Conservation (phyloP, 2,113 vertebrate species). For the Cinclus mexicanus region DNA sequence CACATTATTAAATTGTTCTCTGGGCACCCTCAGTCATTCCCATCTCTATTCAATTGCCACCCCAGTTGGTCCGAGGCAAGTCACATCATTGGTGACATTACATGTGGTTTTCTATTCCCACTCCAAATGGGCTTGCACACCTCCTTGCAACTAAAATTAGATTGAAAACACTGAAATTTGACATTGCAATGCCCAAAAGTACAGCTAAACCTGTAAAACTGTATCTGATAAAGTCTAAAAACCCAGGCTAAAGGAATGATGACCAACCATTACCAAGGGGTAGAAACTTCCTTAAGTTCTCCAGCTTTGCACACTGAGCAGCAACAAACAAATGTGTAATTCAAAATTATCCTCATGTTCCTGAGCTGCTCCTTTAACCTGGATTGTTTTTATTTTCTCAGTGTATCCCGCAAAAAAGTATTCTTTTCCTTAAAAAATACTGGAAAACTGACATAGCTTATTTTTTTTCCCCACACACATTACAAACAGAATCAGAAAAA, state of each 20-base stretch:
- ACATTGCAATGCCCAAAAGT: background rate
- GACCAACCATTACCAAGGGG: slow-evolving; percentile 64
- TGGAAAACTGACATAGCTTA: background rate
- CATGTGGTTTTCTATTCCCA: background rate
- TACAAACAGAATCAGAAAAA: background rate
- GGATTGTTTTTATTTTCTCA: slow-evolving; percentile 72
- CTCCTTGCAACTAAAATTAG: background rate
- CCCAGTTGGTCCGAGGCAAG: too few relatives aligned
- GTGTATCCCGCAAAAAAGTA: background rate
- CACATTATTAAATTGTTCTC: too few relatives aligned
- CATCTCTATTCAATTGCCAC: too few relatives aligned
- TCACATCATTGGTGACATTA: too few relatives aligned
- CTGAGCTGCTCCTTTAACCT: slow-evolving; percentile 62
- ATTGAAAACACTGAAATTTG: background rate
- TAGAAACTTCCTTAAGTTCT: slow-evolving; percentile 77
- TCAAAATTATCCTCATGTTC: slow-evolving; percentile 80
- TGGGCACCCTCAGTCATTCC: too few relatives aligned
- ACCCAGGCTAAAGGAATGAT: background rate
- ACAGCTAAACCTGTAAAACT: background rate
- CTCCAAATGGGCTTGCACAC: background rate
- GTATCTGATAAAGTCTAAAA: background rate
- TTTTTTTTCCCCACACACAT: background rate
- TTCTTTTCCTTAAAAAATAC: background rate
- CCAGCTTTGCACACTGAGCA: slow-evolving; percentile 79
- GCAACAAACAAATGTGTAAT: slow-evolving; percentile 84